Evolutionary conservation across 1,140 invertebrate species (phyloP), one percentile per base, ranked within the genome.

Genomic region (Drosophila kikkawai): DNA sequence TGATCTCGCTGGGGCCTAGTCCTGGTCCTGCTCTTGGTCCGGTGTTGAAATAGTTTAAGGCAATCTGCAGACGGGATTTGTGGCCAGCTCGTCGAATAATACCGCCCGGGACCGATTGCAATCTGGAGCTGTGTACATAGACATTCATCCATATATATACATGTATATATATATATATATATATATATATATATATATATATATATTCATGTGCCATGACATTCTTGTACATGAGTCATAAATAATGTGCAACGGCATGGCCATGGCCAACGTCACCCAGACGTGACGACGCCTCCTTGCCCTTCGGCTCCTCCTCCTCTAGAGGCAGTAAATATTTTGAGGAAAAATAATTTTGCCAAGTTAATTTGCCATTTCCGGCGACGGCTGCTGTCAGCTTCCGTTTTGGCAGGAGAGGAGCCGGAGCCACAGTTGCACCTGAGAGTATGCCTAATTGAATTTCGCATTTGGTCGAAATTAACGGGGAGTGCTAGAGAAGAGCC

Each of bases 341-440:
- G 42, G 56, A 70, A 67, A 65, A 80, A 75, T 77, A 59, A 61
- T 61, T 88, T 71, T 88, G 50, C 74, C 71, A 68, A 74, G 80
- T 84, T 88, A 83, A 88, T 87, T 88, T 87, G 77, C 79, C 73
- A 87, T 84, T 87, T 87, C 84, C 84, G 77, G 42, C 53, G 45
- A 59, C 73, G 45, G 59, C 59, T 76, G 70, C 42, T 55, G 82
- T 48, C 78, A 81, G 82, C 64, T 84, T 85, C 81, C 81, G 69
- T 56, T 59, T 61, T 22, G 22, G 39, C 22, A 26, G 9, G 32
- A 26, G 47, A 7, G 32, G n/a, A 44, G 29, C 13, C 11, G 13
- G 34, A 48, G 36, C 42, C 36, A 32, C 61, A 64, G 63, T 69
- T 70, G 80, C 84, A 87, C 84, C 84, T 87, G 84, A 84, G 74